A percentile compares a stretch with the other conserved stretches of the same genome.
These are phyloP conservation scores for Agrotis puta DNA, from an alignment of 2,888 invertebrate species.

Conservation along the genomic window DNA sequence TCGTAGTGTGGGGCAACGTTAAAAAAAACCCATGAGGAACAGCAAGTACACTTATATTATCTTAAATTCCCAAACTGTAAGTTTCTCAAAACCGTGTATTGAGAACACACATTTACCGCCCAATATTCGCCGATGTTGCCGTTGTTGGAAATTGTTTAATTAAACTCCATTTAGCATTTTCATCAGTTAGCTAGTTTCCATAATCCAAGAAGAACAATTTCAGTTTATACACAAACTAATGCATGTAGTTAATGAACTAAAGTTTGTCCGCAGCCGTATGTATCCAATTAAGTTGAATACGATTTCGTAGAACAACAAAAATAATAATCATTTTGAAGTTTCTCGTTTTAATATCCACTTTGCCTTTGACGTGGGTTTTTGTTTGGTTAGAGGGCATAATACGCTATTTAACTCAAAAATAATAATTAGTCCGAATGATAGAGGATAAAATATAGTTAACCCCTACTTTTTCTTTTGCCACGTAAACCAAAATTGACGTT, in stretches of 20 bases:
- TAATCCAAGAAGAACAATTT: constrained; percentile 49
- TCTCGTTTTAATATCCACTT: constrained; percentile 26
- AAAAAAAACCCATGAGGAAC: too few species aligned
- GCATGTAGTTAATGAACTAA: constrained; percentile 59
- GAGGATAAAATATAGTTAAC: too few species aligned
- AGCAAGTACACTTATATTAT: too few species aligned
- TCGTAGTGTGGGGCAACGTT: too few species aligned
- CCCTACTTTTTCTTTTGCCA: too few species aligned
- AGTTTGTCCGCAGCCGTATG: constrained; percentile 60
- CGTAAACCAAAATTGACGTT: too few species aligned
- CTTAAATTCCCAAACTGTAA: too few species aligned
- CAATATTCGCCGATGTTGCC: neutral
- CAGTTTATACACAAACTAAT: constrained; percentile 58
- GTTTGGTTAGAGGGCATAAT: constrained; percentile 35
- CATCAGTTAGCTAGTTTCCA: constrained; percentile 43
- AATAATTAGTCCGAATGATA: too few species aligned
- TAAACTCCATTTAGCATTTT: constrained; percentile 37
- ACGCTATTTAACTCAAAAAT: too few species aligned
- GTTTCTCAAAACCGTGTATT: too few species aligned
- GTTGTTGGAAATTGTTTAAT: constrained; percentile 39
- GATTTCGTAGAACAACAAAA: constrained; percentile 49
- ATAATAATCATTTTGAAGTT: constrained; percentile 35
- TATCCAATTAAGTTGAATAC: constrained; percentile 64
- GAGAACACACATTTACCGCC: neutral
- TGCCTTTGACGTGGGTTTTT: constrained; percentile 26